Conservation (phyloP, 1,140 invertebrate species). For the Sarcophaga peregrina region DNA sequence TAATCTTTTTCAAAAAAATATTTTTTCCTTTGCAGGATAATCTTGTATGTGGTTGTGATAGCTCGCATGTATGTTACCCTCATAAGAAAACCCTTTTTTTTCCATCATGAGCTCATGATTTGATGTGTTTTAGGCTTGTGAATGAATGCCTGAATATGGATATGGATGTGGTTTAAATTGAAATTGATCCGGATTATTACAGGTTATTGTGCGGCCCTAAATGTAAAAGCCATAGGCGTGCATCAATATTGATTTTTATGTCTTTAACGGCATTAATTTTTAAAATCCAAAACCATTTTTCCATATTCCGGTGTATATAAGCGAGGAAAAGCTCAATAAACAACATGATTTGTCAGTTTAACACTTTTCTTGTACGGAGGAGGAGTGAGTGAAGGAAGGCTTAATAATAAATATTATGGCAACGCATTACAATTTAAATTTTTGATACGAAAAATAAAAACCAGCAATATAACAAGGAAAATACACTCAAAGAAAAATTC, state of each 20-base stretch:
- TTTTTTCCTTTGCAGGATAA: too few relatives aligned
- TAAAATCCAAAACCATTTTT: slow-evolving; percentile 3
- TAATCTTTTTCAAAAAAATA: too few relatives aligned
- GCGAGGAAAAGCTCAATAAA: slow-evolving; percentile 53
- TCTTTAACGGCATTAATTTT: not conserved
- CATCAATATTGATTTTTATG: slow-evolving; percentile 38
- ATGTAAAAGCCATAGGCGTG: not conserved
- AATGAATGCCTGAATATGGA: slow-evolving; percentile 57
- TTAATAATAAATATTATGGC: too few relatives aligned
- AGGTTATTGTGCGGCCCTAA: slow-evolving; percentile 48
- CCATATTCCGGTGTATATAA: not conserved
- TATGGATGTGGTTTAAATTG: slow-evolving; percentile 58
- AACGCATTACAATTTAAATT: too few relatives aligned
- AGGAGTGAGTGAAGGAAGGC: too few relatives aligned
- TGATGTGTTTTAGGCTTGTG: slow-evolving; percentile 49
- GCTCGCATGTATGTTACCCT: too few relatives aligned
- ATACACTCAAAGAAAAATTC: too few relatives aligned
- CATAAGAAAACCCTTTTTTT: not conserved
- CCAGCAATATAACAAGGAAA: too few relatives aligned
- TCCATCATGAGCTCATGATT: slow-evolving; percentile 47
- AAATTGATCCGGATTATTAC: slow-evolving; percentile 61
- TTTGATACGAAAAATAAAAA: too few relatives aligned
- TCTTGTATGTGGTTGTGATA: not conserved
- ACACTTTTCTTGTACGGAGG: slow-evolving; percentile 45
- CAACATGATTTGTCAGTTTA: slow-evolving; percentile 65